These are phyloP conservation scores for Eubasilissa regina DNA, from an alignment of 1,140 invertebrate genomes.

Conservation along the genomic window DNA sequence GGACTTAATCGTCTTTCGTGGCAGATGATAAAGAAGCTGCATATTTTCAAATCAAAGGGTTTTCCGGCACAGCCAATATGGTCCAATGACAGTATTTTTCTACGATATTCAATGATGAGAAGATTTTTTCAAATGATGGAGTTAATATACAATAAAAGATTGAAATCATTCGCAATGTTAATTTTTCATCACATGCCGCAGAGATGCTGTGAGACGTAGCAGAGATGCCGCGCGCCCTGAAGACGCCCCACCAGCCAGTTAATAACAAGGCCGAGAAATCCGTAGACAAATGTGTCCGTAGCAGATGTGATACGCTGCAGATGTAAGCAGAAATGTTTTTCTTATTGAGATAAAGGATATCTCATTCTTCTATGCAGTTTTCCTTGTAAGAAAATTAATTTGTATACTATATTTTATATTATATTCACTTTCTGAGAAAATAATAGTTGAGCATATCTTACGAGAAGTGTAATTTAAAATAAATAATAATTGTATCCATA, in stretches of 20 bases:
- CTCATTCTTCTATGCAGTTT: slow-evolving; percentile 1
- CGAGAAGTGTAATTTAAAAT: no score
- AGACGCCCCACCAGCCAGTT: slow-evolving; percentile 3
- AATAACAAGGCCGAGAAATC: slow-evolving; percentile 20
- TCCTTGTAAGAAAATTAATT: neutral
- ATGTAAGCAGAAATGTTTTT: slow-evolving; percentile 32
- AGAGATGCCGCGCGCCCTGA: neutral
- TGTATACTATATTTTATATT: neutral
- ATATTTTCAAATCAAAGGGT: no score
- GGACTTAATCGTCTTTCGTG: no score
- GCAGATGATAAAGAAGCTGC: no score
- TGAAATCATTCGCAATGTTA: neutral
- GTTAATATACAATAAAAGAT: no score
- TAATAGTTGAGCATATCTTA: no score
- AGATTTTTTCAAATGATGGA: no score
- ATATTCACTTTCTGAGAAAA: no score
- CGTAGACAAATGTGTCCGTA: slow-evolving; percentile 43
- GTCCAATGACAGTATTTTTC: no score
- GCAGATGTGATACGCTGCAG: slow-evolving; percentile 43
- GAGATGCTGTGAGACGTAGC: neutral
- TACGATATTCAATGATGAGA: no score
- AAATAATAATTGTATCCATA: no score
- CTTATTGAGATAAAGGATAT: slow-evolving; percentile 28
- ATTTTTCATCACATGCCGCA: slow-evolving; percentile 10
- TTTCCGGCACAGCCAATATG: no score